Evolutionary conservation across 2,888 invertebrate genomes (phyloP).

Genomic region (Phalangium opilio): DNA sequence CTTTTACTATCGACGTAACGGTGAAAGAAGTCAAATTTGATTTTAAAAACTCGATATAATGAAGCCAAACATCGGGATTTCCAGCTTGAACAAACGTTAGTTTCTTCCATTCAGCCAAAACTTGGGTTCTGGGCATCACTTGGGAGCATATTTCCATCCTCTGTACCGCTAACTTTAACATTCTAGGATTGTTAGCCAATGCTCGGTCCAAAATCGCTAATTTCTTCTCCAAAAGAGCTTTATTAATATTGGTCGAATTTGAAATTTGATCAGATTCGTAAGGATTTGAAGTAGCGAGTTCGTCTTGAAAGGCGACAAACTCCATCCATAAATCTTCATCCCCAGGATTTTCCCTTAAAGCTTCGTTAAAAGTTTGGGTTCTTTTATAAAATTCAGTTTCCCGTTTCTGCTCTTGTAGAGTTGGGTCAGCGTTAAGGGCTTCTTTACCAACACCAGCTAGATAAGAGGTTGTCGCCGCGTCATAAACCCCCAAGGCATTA

Average conservation of each 20-base stretch:
- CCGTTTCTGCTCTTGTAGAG: conserved; percentile 6
- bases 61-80: conserved; percentile 30
- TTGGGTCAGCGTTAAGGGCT: not conserved
- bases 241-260: conserved; percentile 3
- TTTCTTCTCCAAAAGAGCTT: conserved; percentile 30
- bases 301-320: conserved; percentile 34
- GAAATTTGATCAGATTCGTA: conserved; percentile 3
- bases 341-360: conserved; percentile 27
- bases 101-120: conserved; percentile 31
- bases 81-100: conserved; percentile 32
- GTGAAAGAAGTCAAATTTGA: conserved; percentile 29
- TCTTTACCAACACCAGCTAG: conserved; percentile 19
- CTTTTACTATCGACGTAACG: conserved; percentile 25
- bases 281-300: conserved; percentile 8
- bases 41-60: conserved; percentile 30
- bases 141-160: conserved; percentile 28
- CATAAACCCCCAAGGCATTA: conserved; percentile 22
- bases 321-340: conserved; percentile 32
- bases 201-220: conserved; percentile 32
- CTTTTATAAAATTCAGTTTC: conserved; percentile 14
- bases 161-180: conserved; percentile 28
- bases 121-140: conserved; percentile 26
- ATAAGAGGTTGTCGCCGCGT: conserved; percentile 25
- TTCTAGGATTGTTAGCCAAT: conserved; percentile 29
- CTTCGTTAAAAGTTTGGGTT: conserved; percentile 26